Evolutionary conservation across 2,797 vertebrate genomes (phyloP).

Genomic region (Sarcophilus harrisii): DNA sequence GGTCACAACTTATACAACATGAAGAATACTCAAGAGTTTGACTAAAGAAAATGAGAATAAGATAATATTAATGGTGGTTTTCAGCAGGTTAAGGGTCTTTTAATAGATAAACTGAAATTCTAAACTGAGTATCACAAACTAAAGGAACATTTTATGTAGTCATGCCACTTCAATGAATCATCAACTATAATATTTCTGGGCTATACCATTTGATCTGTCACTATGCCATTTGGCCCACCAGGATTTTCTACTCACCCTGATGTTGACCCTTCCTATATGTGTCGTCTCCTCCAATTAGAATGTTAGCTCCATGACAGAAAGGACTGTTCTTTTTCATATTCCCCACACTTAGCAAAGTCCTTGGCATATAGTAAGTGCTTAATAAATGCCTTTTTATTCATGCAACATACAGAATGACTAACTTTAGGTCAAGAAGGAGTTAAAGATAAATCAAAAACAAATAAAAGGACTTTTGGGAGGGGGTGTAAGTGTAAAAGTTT

Average conservation of each 20-base stretch:
- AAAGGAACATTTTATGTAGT: conserved; percentile 11
- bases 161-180: not conserved
- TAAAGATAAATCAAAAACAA: conserved; percentile 23
- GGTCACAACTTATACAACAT: not conserved
- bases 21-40: conserved; percentile 56
- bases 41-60: conserved; percentile 34
- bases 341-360: not conserved
- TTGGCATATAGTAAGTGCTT: not conserved
- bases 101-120: conserved; percentile 52
- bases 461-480: conserved; percentile 7
- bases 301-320: not conserved
- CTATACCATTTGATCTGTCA: not conserved
- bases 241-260: not conserved
- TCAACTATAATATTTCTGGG: not conserved
- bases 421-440: conserved; percentile 46
- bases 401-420: conserved; percentile 14
- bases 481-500: not conserved
- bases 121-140: conserved; percentile 43
- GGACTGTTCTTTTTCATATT: not conserved
- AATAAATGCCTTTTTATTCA: not conserved
- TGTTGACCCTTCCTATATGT: not conserved
- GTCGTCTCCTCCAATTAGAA: not conserved
- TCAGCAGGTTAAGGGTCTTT: conserved; percentile 9
- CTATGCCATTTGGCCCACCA: not conserved
- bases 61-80: conserved; percentile 26